phyloP scores from a whole-genome alignment of 2,888 invertebrate species.

The Melanostoma mellinum region DNA sequence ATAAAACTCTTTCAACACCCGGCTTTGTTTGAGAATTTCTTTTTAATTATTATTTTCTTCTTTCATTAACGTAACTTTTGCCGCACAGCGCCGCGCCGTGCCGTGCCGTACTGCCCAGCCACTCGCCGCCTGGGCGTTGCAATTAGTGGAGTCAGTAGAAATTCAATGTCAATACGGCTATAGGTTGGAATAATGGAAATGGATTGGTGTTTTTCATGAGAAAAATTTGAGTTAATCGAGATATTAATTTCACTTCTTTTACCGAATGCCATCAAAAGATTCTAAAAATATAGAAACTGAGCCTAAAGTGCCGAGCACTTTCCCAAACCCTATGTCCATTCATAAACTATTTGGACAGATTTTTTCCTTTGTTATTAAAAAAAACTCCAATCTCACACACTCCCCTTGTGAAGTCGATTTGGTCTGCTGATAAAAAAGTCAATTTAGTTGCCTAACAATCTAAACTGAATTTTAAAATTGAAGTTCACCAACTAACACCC shows the following conservation, averaged over 20 bases:
- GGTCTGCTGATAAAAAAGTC: constrained; percentile 48
- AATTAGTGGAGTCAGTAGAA: constrained; percentile 29
- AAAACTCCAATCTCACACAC: constrained; percentile 12
- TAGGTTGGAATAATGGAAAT: constrained; percentile 37
- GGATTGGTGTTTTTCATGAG: too few relatives aligned
- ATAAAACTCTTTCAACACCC: constrained; percentile 48
- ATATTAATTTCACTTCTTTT: too few relatives aligned
- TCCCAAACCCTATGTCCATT: too few relatives aligned
- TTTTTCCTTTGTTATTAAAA: neutral
- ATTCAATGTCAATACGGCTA: constrained; percentile 27
- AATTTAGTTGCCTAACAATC: constrained; percentile 47
- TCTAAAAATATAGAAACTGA: too few relatives aligned
- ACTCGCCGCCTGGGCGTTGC: neutral
- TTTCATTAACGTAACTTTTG: neutral
- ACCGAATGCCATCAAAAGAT: too few relatives aligned
- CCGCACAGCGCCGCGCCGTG: too few relatives aligned
- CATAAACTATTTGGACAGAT: too few relatives aligned
- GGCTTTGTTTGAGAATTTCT: constrained; percentile 46
- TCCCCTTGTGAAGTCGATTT: constrained; percentile 36
- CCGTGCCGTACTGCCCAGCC: too few relatives aligned
- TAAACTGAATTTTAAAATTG: constrained; percentile 51
- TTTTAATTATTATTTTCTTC: constrained; percentile 62
- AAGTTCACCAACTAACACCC: constrained; percentile 29
- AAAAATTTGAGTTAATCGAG: too few relatives aligned
- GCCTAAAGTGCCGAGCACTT: too few relatives aligned